These are phyloP conservation scores for Chaetorhynchus papuensis DNA, from an alignment of 2,113 vertebrate species.

Conservation along the genomic window DNA sequence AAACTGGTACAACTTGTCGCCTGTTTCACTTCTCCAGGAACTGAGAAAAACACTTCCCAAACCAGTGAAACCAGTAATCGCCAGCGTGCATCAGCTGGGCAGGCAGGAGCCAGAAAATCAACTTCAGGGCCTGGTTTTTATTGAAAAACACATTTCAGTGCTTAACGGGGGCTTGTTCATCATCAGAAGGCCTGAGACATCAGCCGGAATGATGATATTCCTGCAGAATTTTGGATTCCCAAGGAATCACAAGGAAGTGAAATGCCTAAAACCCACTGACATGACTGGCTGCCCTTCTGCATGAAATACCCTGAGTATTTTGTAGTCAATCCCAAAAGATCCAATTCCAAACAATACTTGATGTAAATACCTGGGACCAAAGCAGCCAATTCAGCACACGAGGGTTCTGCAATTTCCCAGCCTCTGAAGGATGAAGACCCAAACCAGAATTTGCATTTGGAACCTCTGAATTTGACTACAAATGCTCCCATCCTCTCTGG, in stretches of 20 bases:
- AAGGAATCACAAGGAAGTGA: background rate
- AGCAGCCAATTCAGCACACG: background rate
- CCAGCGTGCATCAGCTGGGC: accelerated
- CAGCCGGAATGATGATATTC: background rate
- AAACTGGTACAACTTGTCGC: background rate
- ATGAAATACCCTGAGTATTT: background rate
- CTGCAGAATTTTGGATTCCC: background rate
- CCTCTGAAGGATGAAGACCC: background rate
- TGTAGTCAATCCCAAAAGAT: background rate
- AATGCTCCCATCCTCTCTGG: background rate
- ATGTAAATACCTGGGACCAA: background rate
- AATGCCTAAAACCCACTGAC: accelerated
- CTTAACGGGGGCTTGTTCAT: background rate
- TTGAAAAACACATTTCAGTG: background rate
- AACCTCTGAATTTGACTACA: background rate
- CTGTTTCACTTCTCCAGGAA: background rate
- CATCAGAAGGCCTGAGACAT: background rate
- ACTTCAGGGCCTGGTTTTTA: background rate
- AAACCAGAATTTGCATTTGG: background rate
- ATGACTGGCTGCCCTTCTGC: background rate
- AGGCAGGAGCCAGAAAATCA: background rate
- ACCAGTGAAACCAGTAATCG: background rate
- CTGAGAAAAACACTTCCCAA: background rate
- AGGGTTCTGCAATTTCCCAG: background rate
- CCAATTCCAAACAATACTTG: background rate